Conservation (phyloP, 2,888 invertebrate genomes). For the Acleris sparsana region DNA sequence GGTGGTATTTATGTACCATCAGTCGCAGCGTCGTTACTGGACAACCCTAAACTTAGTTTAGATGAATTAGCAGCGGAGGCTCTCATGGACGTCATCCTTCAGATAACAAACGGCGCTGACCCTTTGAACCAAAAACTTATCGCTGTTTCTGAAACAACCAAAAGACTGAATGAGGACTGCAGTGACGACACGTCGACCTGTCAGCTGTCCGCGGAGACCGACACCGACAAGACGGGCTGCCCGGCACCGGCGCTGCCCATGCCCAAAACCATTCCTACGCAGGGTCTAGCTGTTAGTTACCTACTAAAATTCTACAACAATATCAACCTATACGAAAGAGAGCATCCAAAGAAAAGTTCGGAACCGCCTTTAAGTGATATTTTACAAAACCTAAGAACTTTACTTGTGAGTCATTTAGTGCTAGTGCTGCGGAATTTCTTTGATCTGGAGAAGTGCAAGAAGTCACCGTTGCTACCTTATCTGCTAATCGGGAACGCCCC, state of each 20-base stretch:
- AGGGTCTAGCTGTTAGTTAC: slow-evolving; percentile 76
- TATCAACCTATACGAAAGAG: slow-evolving; percentile 88
- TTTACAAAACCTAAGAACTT: slow-evolving; percentile 81
- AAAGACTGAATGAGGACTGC: slow-evolving; percentile 75
- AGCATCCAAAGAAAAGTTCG: slow-evolving; percentile 89
- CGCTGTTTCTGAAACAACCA: slow-evolving; percentile 70
- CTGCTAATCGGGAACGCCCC: slow-evolving; percentile 88
- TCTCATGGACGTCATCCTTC: slow-evolving; percentile 86
- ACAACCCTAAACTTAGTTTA: slow-evolving; percentile 76
- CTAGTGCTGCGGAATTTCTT: slow-evolving; percentile 82
- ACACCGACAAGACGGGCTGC: slow-evolving; percentile 69
- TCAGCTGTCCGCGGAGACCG: slow-evolving; percentile 61
- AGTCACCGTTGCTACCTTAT: slow-evolving; percentile 87
- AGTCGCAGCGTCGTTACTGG: slow-evolving; percentile 81
- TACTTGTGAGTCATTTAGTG: slow-evolving; percentile 84
- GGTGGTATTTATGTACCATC: slow-evolving; percentile 83
- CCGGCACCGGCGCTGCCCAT: slow-evolving; percentile 74
- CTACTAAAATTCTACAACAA: slow-evolving; percentile 85
- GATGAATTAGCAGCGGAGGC: slow-evolving; percentile 86
- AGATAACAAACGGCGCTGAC: slow-evolving; percentile 83
- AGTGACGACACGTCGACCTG: slow-evolving; percentile 68
- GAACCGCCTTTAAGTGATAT: slow-evolving; percentile 88
- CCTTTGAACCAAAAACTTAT: slow-evolving; percentile 81
- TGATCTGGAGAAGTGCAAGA: slow-evolving; percentile 76
- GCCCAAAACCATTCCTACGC: slow-evolving; percentile 67